A percentile compares a stretch with the other conserved stretches of the same genome.
Evolutionary conservation across 2,113 vertebrate species (phyloP).

Genomic region (Pristiophorus japonicus): DNA sequence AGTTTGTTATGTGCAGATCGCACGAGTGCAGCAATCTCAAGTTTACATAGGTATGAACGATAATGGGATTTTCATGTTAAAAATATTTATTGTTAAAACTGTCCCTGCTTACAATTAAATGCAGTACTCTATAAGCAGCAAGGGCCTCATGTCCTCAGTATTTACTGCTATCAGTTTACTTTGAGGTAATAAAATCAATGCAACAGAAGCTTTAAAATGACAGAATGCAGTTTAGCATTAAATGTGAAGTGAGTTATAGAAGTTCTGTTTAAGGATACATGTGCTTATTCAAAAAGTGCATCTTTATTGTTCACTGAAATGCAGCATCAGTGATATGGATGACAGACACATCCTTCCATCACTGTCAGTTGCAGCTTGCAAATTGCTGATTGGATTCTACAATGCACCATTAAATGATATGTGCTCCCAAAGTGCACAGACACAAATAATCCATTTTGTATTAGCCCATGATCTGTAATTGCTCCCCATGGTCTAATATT

Average conservation of each 20-base stretch:
- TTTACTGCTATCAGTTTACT: neutral
- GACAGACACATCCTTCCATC: neutral
- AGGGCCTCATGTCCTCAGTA: neutral
- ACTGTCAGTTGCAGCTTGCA: slow-evolving; percentile 9
- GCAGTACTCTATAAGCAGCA: neutral
- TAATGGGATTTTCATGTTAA: neutral
- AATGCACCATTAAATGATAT: slow-evolving; percentile 23
- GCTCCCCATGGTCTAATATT: neutral
- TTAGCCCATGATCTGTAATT: slow-evolving; percentile 10
- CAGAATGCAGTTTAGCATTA: slow-evolving; percentile 13
- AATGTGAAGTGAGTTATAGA: slow-evolving; percentile 5
- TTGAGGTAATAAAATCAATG: slow-evolving; percentile 8
- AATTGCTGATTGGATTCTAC: slow-evolving; percentile 7
- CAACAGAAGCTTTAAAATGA: slow-evolving; percentile 14
- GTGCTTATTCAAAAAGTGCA: neutral
- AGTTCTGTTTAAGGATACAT: neutral
- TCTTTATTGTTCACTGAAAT: neutral
- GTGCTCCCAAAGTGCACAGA: slow-evolving; percentile 42
- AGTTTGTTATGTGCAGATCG: neutral
- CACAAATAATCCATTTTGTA: slow-evolving; percentile 39
- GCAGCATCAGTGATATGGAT: neutral
- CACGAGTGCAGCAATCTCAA: neutral
- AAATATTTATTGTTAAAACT: neutral
- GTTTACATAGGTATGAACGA: neutral
- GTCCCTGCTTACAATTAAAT: neutral